Base-by-base conservation (phyloP, 2,797 vertebrate genomes). In the Tenualosa thibaudeaui region DNA sequence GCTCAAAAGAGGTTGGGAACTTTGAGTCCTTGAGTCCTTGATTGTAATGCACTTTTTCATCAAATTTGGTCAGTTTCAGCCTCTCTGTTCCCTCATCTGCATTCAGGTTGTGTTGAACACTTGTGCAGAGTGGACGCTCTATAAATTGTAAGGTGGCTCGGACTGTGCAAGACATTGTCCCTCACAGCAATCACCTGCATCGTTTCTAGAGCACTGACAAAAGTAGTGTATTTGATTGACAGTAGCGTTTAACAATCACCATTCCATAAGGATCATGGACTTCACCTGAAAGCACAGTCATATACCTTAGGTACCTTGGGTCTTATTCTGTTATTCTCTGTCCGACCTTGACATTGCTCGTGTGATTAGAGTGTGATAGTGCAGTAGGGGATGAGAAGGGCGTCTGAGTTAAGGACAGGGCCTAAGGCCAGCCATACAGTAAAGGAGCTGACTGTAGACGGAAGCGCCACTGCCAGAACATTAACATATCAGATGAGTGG, bases 401-500 rank as follows among this genome's bases (percentile, higher is more conserved):
- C 0, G 5, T 62, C 8, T 9, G 58, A 24, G 58, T 62, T 24
- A 9, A 62, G 58, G n/a, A n/a, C 54, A 1, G 54, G 54, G 58
- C 7, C 58, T 60, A 62, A 24, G n/a, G 58, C 5, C 15, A 9
- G 58, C 4, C 58, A 24, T 24, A 24, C 58, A 62, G 58, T 62
- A 24, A 8, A 60, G 58, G 7, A 62, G 58, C 58, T 62, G 58
- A 62, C 58, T 62, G 58, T 8, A 62, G 58, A 24, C 22, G 2
- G n/a, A 0, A 9, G 22, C 1, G 22, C 58, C 24, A n/a, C 58
- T 62, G 58, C n/a, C 58, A 24, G n/a, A 0, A 62, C n/a, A 62
- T 62, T 62, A 24, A 62, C 58, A 62, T 62, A 62, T 62, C 22
- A 62, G 58, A 40, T 71, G 65, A 31, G 65, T 71, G 65, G 24